A percentile compares a stretch with the other conserved stretches of the same genome.
These are phyloP conservation scores for Pedicia rivosa DNA, from an alignment of 2,888 invertebrate genomes.

Conservation along the genomic window DNA sequence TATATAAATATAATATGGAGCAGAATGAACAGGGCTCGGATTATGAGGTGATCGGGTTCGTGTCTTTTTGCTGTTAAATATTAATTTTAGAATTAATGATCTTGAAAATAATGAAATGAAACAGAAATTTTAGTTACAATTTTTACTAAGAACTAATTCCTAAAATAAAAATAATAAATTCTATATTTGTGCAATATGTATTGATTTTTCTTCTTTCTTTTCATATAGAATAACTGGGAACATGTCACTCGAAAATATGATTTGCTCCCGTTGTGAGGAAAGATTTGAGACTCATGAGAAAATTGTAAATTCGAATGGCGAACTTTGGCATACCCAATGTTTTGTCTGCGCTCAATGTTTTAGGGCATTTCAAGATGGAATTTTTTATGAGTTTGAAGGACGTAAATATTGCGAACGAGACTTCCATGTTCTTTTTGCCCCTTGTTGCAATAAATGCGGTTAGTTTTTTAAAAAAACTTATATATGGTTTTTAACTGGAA, in stretches of 20 bases:
- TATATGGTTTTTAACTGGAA: conserved; percentile 32
- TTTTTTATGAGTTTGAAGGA: conserved; percentile 98
- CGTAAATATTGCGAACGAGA: conserved; percentile 98
- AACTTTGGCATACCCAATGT: conserved; percentile 97
- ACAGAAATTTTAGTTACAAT: too few species aligned
- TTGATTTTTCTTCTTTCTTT: too few species aligned
- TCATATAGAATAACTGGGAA: conserved; percentile 22
- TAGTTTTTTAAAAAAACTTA: conserved; percentile 15
- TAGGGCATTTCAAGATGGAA: conserved; percentile 90
- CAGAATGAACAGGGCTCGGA: too few species aligned
- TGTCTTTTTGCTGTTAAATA: too few species aligned
- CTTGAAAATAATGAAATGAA: too few species aligned
- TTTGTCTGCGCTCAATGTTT: conserved; percentile 99
- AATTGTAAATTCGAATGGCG: conserved; percentile 96
- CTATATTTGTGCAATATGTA: too few species aligned
- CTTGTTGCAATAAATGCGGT: conserved; percentile 75
- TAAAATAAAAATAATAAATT: too few species aligned
- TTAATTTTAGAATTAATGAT: too few species aligned
- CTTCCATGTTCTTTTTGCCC: conserved; percentile 92
- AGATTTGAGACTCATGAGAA: conserved; percentile 95
- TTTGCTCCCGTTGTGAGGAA: conserved; percentile 89
- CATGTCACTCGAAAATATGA: conserved; percentile 85
- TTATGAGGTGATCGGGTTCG: too few species aligned
- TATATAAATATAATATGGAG: too few species aligned
- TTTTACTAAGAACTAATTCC: too few species aligned